phyloP scores from a whole-genome alignment of 2,113 vertebrate genomes.

The Lophura nycthemera region DNA sequence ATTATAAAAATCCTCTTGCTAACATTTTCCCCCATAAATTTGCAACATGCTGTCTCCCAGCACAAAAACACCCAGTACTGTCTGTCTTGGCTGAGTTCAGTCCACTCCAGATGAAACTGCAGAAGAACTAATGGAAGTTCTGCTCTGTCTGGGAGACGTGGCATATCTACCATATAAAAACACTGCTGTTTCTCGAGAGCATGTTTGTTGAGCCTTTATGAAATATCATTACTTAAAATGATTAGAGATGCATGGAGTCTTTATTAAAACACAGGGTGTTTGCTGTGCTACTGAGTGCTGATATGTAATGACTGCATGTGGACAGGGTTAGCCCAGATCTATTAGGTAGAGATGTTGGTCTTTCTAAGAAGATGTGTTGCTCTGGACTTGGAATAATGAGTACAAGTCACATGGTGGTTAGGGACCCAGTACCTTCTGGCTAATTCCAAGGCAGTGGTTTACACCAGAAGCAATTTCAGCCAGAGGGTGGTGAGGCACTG shows the following conservation, averaged over 20 bases:
- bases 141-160: not conserved
- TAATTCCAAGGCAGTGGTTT: not conserved
- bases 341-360: rapidly evolving
- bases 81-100: not conserved
- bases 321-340: not conserved
- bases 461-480: not conserved
- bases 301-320: not conserved
- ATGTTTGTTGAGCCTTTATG: not conserved
- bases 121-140: not conserved
- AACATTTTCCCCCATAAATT: not conserved
- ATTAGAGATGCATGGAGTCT: not conserved
- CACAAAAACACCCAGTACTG: not conserved
- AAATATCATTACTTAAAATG: not conserved
- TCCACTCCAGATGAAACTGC: not conserved
- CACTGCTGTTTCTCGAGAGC: not conserved
- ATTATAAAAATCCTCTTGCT: not conserved
- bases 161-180: not conserved
- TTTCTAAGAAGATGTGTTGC: not conserved
- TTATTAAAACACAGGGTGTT: not conserved
- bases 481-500: too few species aligned
- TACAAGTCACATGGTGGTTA: not conserved
- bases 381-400: not conserved
- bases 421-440: not conserved
- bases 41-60: not conserved
- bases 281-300: not conserved